Percentiles rank a stretch among this genome's conserved stretches.
Conservation (phyloP, 1,140 invertebrate species). For the Babylonia areolata region DNA sequence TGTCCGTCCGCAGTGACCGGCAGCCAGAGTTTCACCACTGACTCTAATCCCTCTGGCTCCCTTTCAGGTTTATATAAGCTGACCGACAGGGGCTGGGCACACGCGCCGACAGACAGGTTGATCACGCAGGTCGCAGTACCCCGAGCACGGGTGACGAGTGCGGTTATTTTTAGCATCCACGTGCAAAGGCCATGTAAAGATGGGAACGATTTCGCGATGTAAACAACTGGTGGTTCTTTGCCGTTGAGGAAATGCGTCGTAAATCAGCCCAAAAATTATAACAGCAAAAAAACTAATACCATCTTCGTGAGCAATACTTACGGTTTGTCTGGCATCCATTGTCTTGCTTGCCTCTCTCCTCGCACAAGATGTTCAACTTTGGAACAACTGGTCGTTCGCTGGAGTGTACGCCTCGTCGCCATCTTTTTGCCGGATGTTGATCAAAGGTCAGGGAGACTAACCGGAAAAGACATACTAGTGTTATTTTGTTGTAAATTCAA, state of each 20-base stretch:
- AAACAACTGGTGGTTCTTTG: background rate
- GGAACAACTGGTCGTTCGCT: conserved; percentile 89
- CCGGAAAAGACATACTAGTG: background rate
- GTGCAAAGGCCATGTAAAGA: conserved; percentile 30
- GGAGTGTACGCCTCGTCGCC: conserved; percentile 78
- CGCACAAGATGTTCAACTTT: conserved; percentile 90
- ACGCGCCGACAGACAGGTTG: background rate
- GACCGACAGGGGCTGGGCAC: background rate
- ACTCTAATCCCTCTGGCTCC: background rate
- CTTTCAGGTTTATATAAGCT: background rate
- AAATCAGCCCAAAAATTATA: background rate
- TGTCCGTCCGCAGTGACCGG: no score
- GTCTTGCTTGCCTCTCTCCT: conserved; percentile 86
- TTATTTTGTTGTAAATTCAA: background rate
- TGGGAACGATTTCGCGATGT: background rate
- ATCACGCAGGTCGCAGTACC: background rate
- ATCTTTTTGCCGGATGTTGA: conserved; percentile 47
- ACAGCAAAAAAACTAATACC: background rate
- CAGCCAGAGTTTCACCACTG: background rate
- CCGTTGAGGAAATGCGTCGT: conserved; percentile 1
- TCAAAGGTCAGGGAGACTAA: conserved; percentile 25
- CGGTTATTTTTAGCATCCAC: conserved; percentile 38
- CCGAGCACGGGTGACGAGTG: background rate
- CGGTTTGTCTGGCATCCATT: conserved; percentile 91
- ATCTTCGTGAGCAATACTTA: conserved; percentile 78